Conservation (phyloP, 2,113 vertebrate genomes). For the Dipodomys spectabilis region DNA sequence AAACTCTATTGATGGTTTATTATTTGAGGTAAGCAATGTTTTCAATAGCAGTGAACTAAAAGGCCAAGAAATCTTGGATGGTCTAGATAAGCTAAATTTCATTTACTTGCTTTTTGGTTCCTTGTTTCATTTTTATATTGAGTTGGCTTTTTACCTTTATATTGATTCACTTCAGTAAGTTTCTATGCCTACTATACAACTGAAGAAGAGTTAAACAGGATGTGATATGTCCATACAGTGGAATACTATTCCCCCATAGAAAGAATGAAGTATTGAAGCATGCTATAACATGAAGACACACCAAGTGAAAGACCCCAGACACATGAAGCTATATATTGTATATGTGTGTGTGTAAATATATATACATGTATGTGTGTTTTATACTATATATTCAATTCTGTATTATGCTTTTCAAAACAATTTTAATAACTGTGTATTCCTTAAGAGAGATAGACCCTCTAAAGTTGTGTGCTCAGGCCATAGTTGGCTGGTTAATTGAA, state of each 20-base stretch:
- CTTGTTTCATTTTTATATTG: background rate
- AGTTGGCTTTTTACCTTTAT: constrained; percentile 18
- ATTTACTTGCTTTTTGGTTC: background rate
- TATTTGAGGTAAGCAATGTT: background rate
- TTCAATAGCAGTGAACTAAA: background rate
- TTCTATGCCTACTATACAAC: background rate
- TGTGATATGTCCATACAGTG: background rate
- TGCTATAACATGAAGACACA: background rate
- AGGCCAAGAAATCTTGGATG: background rate
- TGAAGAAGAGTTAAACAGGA: background rate
- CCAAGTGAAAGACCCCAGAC: background rate
- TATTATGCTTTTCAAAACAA: background rate
- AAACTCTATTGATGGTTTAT: background rate
- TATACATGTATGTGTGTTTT: background rate
- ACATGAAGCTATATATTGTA: background rate
- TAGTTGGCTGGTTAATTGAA: constrained; percentile 19
- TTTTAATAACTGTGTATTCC: background rate
- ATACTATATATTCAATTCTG: background rate
- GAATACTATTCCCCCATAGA: background rate
- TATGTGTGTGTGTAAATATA: background rate
- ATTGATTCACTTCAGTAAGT: constrained; percentile 5
- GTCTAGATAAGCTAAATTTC: constrained; percentile 10
- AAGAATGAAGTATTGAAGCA: background rate
- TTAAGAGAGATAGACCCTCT: background rate
- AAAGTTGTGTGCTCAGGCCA: background rate